Percentiles rank a stretch among this genome's conserved stretches.
Conservation (phyloP, 2,797 vertebrate genomes). For the Trematomus bernacchii region DNA sequence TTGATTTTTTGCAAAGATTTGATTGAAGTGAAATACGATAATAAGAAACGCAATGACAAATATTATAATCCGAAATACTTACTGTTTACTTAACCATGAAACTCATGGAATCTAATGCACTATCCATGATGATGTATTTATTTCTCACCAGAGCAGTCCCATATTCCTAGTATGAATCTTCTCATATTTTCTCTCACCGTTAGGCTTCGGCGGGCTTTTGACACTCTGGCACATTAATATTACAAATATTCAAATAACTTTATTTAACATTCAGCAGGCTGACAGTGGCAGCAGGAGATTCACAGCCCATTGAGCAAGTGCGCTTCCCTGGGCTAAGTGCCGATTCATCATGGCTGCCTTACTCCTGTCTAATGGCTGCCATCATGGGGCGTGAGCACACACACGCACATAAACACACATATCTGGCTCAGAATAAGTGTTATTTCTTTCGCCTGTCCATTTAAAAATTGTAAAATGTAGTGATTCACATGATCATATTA, state of each 20-base stretch:
- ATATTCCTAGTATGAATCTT: slow-evolving; percentile 50
- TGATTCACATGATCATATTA: slow-evolving; percentile 55
- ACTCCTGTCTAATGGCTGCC: slow-evolving; percentile 82
- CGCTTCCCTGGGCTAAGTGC: slow-evolving; percentile 81
- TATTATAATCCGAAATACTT: slow-evolving; percentile 29
- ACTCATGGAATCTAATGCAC: slow-evolving; percentile 23
- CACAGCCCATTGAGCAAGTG: slow-evolving; percentile 86
- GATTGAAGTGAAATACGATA: slow-evolving; percentile 5
- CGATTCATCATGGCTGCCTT: slow-evolving; percentile 86
- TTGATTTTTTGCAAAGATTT: slow-evolving; percentile 31
- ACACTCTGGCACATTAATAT: slow-evolving; percentile 84
- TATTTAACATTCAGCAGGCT: slow-evolving; percentile 86
- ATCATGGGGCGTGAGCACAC: slow-evolving; percentile 65
- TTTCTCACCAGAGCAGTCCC: slow-evolving; percentile 36
- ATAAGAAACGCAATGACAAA: slow-evolving; percentile 8
- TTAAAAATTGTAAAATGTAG: slow-evolving; percentile 60
- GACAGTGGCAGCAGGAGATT: slow-evolving; percentile 82
- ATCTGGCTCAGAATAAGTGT: slow-evolving; percentile 28
- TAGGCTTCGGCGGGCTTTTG: slow-evolving; percentile 78
- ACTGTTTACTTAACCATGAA: slow-evolving; percentile 25
- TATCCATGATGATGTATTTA: slow-evolving; percentile 56
- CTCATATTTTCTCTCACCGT: slow-evolving; percentile 69
- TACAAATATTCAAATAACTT: slow-evolving; percentile 89
- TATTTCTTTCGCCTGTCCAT: slow-evolving; percentile 48
- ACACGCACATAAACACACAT: slow-evolving; percentile 39